Base-by-base conservation (phyloP, 2,797 vertebrate species). In the Sebastes steindachneri region DNA sequence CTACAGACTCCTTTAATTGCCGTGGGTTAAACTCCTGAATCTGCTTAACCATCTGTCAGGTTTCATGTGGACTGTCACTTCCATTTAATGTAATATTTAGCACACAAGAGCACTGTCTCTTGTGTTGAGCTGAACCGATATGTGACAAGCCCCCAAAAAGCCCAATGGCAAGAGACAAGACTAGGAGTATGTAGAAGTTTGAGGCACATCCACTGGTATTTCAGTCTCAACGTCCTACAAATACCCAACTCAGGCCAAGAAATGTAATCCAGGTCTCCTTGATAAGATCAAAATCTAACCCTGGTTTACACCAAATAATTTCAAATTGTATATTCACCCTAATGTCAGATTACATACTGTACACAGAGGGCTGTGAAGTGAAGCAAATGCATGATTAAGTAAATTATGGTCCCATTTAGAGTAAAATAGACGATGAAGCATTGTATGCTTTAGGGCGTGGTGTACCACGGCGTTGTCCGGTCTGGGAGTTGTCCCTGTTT, bases 71-170 rank as follows among this genome's bases (percentile, higher is more conserved):
- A 54, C 65, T 45, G 25, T 26, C 55, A 9, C 58, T 82, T 83
- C 70, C 71, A 84, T 86, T 83, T 82, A 45, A 77, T 77, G 75
- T 64, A 66, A 28, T 55, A 69, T 82, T 73, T 12, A 31, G 15
- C 29, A 14, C 45, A 79, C 73, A 60, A 53, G 33, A 21, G 53
- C 31, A 3, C 31, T n/a, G 37, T 64, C 75, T 71, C 45, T 5
- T 14, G 23, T 85, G 80, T 0, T 57, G 48, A 11, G 68, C 37
- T 31, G 41, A 62, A 25, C 2, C 11, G 55, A 73, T 45, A 55
- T 53, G 37, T 25, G 67, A 28, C 41, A 68, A 41, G 59, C 41
- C 54, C 51, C 53, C 2, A 67, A 62, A 77, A 64, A 65, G 26
- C 33, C 62, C 15, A 64, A 23, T 51, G 41, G 26, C 54, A 35